Evolutionary conservation across 2,888 invertebrate species (phyloP).

Genomic region (Rambutsinella grinnellia): DNA sequence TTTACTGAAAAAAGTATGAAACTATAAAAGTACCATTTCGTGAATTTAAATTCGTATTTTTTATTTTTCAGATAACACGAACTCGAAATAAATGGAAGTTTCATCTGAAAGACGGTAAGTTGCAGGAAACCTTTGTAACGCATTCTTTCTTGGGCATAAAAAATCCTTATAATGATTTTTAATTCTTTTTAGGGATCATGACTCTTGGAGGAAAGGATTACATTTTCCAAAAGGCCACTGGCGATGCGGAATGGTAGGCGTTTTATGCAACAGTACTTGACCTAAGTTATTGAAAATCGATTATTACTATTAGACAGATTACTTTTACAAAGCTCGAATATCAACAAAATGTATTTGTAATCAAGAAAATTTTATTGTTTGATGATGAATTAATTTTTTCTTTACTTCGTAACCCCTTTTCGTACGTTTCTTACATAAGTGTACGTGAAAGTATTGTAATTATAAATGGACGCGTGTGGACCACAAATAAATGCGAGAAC

Average conservation of each 20-base stretch:
- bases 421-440: constrained; percentile 26
- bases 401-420: constrained; percentile 31
- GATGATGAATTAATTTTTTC: constrained; percentile 18
- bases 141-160: no score
- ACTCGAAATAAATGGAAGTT: constrained; percentile 99
- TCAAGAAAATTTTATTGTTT: constrained; percentile 16
- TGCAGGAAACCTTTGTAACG: no score
- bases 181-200: no score
- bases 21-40: background rate
- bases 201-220: constrained; percentile 97
- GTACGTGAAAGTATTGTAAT: constrained; percentile 3
- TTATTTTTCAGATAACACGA: constrained; percentile 84
- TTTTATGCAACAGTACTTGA: constrained; percentile 4
- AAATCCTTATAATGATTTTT: no score
- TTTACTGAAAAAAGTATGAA: background rate
- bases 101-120: constrained; percentile 98
- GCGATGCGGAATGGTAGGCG: constrained; percentile 96
- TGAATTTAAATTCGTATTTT: background rate
- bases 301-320: constrained; percentile 5
- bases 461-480: constrained; percentile 12
- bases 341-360: background rate
- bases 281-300: constrained; percentile 1
- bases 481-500: constrained; percentile 26
- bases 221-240: constrained; percentile 98
- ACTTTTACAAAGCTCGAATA: background rate